A percentile compares a stretch with the other conserved stretches of the same genome.
These are phyloP conservation scores for Drosophila cracens DNA, from an alignment of 2,888 invertebrate species.

Conservation along the genomic window DNA sequence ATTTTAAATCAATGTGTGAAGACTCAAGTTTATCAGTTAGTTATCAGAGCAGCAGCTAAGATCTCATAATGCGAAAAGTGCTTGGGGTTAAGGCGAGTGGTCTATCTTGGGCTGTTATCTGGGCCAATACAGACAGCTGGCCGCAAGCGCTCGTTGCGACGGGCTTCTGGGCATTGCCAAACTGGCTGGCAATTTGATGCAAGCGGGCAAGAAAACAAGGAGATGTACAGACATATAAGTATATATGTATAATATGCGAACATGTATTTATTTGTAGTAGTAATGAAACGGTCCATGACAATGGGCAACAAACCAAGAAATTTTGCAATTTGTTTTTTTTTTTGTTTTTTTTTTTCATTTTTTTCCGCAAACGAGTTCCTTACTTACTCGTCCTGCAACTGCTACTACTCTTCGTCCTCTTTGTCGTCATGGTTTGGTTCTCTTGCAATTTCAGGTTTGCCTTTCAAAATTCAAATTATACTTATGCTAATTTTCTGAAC, in stretches of 20 bases:
- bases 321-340: conserved; percentile 71
- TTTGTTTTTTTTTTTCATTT: conserved; percentile 15
- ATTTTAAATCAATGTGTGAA: neutral
- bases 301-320: conserved; percentile 62
- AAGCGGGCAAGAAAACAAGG: conserved; percentile 16
- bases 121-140: conserved; percentile 35
- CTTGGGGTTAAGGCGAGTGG: neutral
- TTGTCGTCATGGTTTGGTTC: conserved; percentile 10
- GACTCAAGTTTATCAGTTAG: conserved; percentile 1
- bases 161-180: conserved; percentile 18
- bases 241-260: neutral
- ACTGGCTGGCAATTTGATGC: conserved; percentile 50
- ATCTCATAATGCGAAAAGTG: neutral
- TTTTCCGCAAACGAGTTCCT: conserved; percentile 65
- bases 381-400: conserved; percentile 33
- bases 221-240: neutral
- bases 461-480: conserved; percentile 70
- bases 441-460: conserved; percentile 62
- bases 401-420: conserved; percentile 18
- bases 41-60: neutral
- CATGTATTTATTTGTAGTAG: conserved; percentile 7
- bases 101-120: conserved; percentile 20
- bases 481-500: conserved; percentile 73
- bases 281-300: conserved; percentile 44
- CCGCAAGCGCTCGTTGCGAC: conserved; percentile 8